Percentiles rank a stretch among this genome's conserved stretches.
phyloP scores from a whole-genome alignment of 2,888 invertebrate species.

The Nineta flava region DNA sequence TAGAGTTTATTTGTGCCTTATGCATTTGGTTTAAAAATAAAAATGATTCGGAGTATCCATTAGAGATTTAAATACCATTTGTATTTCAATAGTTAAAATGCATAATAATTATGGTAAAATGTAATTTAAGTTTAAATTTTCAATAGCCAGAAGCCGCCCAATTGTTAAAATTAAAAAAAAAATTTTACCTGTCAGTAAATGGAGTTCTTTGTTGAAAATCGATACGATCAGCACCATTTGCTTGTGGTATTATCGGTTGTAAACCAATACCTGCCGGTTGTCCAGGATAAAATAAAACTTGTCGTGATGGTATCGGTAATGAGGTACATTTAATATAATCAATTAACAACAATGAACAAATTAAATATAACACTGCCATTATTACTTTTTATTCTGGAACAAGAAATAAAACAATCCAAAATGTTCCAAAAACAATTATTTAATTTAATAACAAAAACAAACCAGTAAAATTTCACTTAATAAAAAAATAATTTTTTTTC shows the following conservation, averaged over 20 bases:
- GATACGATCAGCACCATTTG: background rate
- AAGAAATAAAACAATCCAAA: background rate
- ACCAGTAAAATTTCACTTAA: background rate
- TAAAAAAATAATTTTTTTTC: background rate
- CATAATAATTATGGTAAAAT: too few species aligned
- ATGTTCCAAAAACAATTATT: background rate
- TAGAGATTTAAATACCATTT: too few species aligned
- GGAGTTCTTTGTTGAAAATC: constrained; percentile 1
- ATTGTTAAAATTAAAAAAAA: too few species aligned
- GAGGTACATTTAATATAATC: background rate
- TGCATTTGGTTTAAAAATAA: too few species aligned
- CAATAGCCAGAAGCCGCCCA: too few species aligned
- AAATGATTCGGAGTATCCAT: too few species aligned
- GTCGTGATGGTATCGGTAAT: constrained; percentile 1
- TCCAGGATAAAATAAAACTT: constrained; percentile 1
- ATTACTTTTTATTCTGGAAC: background rate
- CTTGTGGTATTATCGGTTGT: background rate
- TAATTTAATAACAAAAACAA: background rate
- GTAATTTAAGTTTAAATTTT: too few species aligned
- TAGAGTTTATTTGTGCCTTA: too few species aligned
- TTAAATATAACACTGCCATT: background rate
- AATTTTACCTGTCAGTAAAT: background rate
- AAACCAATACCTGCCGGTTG: background rate
- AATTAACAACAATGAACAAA: background rate
- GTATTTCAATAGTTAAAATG: too few species aligned